These are phyloP conservation scores for Triplophysa tibetana DNA, from an alignment of 2,113 vertebrate species.

Conservation along the genomic window DNA sequence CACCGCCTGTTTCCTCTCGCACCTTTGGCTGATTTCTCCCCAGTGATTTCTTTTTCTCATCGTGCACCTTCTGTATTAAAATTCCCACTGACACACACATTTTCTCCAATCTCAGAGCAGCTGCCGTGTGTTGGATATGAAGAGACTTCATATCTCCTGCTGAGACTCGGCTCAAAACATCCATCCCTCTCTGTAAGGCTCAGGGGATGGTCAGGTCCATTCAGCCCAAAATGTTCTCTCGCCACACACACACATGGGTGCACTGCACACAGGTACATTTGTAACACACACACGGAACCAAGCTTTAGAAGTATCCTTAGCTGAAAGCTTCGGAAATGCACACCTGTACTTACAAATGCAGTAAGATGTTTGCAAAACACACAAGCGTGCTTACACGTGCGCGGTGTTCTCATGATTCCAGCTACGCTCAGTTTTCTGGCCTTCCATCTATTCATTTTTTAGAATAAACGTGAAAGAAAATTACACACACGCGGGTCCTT, in stretches of 20 bases:
- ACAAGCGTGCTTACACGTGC: background rate
- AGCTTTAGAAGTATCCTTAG: background rate
- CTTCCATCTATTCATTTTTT: conserved; percentile 44
- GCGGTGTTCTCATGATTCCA: conserved; percentile 22
- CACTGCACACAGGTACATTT: conserved; percentile 13
- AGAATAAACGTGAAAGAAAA: conserved; percentile 40
- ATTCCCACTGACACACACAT: conserved; percentile 13
- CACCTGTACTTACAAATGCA: conserved; percentile 13
- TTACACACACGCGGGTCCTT: conserved; percentile 13
- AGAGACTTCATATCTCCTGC: conserved; percentile 30
- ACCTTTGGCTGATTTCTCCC: background rate
- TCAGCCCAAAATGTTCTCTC: background rate
- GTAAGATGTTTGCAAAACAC: background rate
- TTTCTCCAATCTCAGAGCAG: conserved; percentile 8
- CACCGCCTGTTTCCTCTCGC: conserved; percentile 7
- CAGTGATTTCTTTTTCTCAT: background rate
- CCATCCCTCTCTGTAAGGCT: background rate
- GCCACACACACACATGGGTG: background rate
- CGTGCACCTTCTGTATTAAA: background rate
- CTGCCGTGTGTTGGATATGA: background rate
- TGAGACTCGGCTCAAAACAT: conserved; percentile 8
- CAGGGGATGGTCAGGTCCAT: background rate
- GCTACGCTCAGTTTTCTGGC: conserved; percentile 27
- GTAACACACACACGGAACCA: background rate
- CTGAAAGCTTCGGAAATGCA: background rate